A percentile compares a stretch with the other conserved stretches of the same genome.
Conservation (phyloP, 2,888 invertebrate genomes). For the Drosophila mettleri region DNA sequence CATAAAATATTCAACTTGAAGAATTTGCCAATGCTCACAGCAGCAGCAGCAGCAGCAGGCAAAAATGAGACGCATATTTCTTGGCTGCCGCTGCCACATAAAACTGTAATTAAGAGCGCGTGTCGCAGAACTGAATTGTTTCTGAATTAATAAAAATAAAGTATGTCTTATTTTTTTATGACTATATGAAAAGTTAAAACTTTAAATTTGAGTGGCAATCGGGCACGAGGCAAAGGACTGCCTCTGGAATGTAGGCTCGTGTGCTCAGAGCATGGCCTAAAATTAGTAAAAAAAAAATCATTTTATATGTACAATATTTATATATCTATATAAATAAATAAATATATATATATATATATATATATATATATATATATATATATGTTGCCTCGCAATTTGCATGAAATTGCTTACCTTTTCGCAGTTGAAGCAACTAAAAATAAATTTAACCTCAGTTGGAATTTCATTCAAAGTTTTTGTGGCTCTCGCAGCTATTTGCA, state of each 20-base stretch:
- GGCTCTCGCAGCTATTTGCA: background rate
- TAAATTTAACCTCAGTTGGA: background rate
- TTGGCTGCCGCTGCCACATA: conserved; percentile 47
- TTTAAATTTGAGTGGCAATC: conserved; percentile 20
- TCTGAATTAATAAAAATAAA: conserved; percentile 79
- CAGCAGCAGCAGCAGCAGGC: conserved; percentile 16
- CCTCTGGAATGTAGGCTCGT: no score
- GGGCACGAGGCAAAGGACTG: background rate
- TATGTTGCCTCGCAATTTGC: background rate
- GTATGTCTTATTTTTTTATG: conserved; percentile 2
- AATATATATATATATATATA: no score
- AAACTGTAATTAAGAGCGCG: conserved; percentile 82
- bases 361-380: no score
- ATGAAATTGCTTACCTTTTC: background rate
- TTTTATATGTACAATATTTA: no score
- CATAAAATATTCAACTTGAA: conserved; percentile 61
- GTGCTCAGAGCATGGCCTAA: no score
- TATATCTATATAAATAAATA: no score
- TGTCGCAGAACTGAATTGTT: conserved; percentile 81
- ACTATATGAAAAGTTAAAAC: conserved; percentile 17
- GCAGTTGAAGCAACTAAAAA: background rate
- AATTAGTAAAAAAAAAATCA: no score
- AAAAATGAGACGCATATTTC: conserved; percentile 27
- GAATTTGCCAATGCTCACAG: conserved; percentile 34
- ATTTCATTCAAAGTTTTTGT: background rate